Evolutionary conservation across 2,113 vertebrate species (phyloP).

Genomic region (Barnardius zonarius): DNA sequence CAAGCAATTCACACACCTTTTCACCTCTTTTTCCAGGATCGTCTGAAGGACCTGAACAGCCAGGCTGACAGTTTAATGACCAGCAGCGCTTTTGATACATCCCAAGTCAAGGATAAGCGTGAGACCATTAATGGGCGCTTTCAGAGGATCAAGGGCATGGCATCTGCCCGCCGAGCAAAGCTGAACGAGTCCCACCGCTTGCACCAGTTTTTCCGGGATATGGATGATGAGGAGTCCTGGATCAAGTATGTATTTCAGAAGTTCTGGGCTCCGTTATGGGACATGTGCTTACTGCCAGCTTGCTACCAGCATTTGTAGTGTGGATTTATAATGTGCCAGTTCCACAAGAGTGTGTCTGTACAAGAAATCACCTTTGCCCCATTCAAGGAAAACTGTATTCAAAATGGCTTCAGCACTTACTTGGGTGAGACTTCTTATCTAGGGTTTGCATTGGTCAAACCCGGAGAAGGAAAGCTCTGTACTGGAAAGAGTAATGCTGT

Average conservation of each 20-base stretch:
- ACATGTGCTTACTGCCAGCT: neutral
- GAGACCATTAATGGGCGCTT: slow-evolving; percentile 92
- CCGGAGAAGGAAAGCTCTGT: neutral
- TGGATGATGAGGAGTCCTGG: slow-evolving; percentile 98
- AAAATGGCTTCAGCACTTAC: neutral
- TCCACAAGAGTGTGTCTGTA: neutral
- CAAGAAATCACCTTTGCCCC: neutral
- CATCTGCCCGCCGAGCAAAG: slow-evolving; percentile 81
- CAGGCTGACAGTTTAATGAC: slow-evolving; percentile 97
- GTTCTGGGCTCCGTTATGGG: neutral
- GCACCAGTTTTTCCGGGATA: slow-evolving; percentile 98
- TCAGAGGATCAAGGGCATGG: slow-evolving; percentile 92
- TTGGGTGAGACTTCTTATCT: neutral
- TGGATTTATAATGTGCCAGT: neutral
- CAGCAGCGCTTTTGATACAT: slow-evolving; percentile 94
- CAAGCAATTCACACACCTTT: neutral
- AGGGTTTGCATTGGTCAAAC: neutral
- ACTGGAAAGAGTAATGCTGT: neutral
- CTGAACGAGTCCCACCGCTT: slow-evolving; percentile 95
- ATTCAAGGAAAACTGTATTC: neutral
- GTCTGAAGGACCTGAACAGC: slow-evolving; percentile 95
- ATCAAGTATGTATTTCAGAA: slow-evolving; percentile 84
- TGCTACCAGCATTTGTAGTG: neutral
- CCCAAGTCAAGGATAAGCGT: slow-evolving; percentile 93
- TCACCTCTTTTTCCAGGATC: slow-evolving; percentile 75